Percentiles rank a stretch among this genome's conserved stretches.
Conservation (phyloP, 2,113 vertebrate genomes). For the Dolichotis patagonum region DNA sequence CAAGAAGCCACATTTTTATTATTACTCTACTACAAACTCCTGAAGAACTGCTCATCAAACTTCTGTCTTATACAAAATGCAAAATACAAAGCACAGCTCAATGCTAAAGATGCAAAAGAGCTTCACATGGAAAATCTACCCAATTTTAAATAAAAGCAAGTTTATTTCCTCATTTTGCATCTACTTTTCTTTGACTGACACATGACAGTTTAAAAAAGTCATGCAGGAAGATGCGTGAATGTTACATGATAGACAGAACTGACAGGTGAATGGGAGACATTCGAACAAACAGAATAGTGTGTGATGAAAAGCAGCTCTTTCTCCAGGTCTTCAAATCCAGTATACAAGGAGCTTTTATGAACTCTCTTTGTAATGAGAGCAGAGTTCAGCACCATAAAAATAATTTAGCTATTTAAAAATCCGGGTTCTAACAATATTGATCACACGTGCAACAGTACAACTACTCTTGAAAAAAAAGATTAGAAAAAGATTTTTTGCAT, state of each 20-base stretch:
- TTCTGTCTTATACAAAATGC: constrained; percentile 9
- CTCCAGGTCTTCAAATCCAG: constrained; percentile 72
- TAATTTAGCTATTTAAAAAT: neutral
- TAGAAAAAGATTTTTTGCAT: constrained; percentile 27
- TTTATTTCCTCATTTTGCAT: constrained; percentile 73
- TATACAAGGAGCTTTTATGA: constrained; percentile 71
- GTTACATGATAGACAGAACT: constrained; percentile 82
- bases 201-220: constrained; percentile 79
- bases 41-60: constrained; percentile 62
- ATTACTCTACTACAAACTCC: constrained; percentile 61
- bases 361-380: constrained; percentile 67
- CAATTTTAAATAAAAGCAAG: constrained; percentile 77
- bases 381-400: constrained; percentile 63
- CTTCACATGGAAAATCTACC: constrained; percentile 61
- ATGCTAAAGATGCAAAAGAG: constrained; percentile 53
- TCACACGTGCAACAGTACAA: neutral
- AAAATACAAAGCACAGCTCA: constrained; percentile 66
- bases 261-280: constrained; percentile 78
- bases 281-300: constrained; percentile 79
- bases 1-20: constrained; percentile 58
- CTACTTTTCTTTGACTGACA: constrained; percentile 83
- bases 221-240: constrained; percentile 78
- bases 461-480: neutral
- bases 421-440: neutral
- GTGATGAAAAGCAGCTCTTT: constrained; percentile 63